Base-by-base conservation (phyloP, 2,113 vertebrate genomes). In the Archocentrus centrarchus region DNA sequence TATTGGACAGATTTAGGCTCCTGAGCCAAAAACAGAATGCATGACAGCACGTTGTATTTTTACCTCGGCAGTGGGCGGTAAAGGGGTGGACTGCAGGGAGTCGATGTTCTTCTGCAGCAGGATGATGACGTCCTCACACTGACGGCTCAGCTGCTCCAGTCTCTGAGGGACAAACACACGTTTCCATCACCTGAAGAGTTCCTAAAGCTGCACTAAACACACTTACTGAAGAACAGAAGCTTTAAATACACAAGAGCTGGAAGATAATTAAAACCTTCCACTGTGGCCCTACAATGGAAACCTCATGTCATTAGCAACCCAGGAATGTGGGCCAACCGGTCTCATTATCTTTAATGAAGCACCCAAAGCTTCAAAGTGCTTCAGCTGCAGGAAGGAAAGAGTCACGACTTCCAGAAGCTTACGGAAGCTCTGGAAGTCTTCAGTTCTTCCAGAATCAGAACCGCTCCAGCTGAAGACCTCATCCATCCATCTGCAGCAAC, bases 41-140 rank as follows among this genome's bases (percentile, higher is more conserved):
- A 53, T 6, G 6, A 3, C 5, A 70, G 64, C 24, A 20, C 4
- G 10, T 2, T 61, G 53, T 11, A 30, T 15, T 15, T 39, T 8
- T 61, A 98, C 97, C 95, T 96, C 93, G 17, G 94, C 91, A 14
- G 84, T 95, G 75, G 61, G 59, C 0, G 98, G 97, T 55, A 95
- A 55, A 13, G 91, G 76, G 14, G 91, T 83, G 57, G 86, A 79
- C 88, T 97, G 93, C 93, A 98, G 89, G 66, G 79, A 91, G 77
- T 92, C 81, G 59, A 98, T 96, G 83, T 95, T 95, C 75, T 91
- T 95, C 82, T 95, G 95, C 58, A 99, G 97, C 83, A 98, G 96
- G 59, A 82, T 81, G 78, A 96, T 93, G 64, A 96, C 96, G 8
- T 93, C 91, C 0, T 94, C 93, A 87, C 97, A 99, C 84, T 93